These are phyloP conservation scores for Fulmarus glacialis DNA, from an alignment of 2,113 vertebrate genomes.

Conservation along the genomic window DNA sequence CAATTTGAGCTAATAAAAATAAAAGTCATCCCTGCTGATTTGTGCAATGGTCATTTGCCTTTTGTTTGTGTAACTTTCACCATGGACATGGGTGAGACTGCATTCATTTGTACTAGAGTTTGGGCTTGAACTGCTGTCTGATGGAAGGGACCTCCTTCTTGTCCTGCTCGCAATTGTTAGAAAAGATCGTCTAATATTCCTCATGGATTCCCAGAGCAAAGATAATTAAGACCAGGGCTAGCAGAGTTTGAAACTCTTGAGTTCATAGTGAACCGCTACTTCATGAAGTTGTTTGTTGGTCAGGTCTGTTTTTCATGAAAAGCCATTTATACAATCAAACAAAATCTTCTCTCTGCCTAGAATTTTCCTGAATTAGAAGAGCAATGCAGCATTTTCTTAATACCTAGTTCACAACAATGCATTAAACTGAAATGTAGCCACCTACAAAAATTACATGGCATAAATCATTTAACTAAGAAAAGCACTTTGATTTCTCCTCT, in stretches of 20 bases:
- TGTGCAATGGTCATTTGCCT: background rate
- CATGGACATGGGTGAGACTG: fast-evolving
- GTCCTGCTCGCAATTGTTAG: background rate
- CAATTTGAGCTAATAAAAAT: background rate
- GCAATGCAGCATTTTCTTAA: background rate
- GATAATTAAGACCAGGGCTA: background rate
- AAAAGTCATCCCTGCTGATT: background rate
- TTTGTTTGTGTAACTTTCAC: background rate
- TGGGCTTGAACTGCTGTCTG: background rate
- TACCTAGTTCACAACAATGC: fast-evolving
- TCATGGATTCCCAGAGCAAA: background rate
- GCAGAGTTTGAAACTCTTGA: background rate
- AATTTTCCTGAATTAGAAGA: background rate
- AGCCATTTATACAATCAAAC: background rate
- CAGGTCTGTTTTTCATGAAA: background rate
- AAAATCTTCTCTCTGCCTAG: background rate
- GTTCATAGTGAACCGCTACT: fast-evolving
- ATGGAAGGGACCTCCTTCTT: background rate
- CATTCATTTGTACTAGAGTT: background rate
- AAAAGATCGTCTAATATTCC: background rate
- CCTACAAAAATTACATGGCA: background rate
- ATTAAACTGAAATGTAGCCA: background rate
- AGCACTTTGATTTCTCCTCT: background rate
- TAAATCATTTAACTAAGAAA: background rate
- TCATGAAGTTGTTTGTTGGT: background rate